Evolutionary conservation across 2,797 vertebrate genomes (phyloP), one percentile per base, ranked within the genome.

Genomic region (Xenops minutus): DNA sequence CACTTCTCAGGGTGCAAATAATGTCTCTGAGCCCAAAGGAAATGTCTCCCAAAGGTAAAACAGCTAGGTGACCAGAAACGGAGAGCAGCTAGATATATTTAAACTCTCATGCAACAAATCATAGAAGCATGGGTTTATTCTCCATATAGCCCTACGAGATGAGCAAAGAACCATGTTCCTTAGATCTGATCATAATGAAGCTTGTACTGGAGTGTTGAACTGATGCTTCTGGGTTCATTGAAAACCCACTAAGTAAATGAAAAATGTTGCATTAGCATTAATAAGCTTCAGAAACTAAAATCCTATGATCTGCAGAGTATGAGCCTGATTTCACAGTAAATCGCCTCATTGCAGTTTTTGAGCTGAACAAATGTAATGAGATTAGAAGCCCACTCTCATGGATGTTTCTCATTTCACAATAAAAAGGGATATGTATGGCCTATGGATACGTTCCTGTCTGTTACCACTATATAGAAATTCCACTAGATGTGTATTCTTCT

Each of bases 271-370:
- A 74, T 92, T 94, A 85, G 39, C 46, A 51, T 85, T 94, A 89
- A 71, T 83, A 89, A 82, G 56, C 64, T 89, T 85, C 56, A 58
- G 81, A 80, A 93, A 80, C 24, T 14, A 64, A 95, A 96, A 94
- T 94, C 75, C 64, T 68, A 18, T 89, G 78, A 92, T 83, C 64
- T 91, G 49, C 58, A 85, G 78, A 89, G 56, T 72, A 71, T 61
- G 44, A 95, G 78, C 34, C 75, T 83, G 71, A 93, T 93, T 94
- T 92, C 75, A 83, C 68, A 89, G 75, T 72, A 89, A 92, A 91
- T 91, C 4, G 0, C 24, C 30, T 85, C 86, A 79, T 24, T 83
- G 54, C 44, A 54, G 22, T 61, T 87, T 87, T 80, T 85, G 64
- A 87, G 73, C 46, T 78, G 81, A 91, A 68, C 22, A 80, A 94